phyloP scores from a whole-genome alignment of 2,113 vertebrate genomes.

The Caloenas nicobarica region DNA sequence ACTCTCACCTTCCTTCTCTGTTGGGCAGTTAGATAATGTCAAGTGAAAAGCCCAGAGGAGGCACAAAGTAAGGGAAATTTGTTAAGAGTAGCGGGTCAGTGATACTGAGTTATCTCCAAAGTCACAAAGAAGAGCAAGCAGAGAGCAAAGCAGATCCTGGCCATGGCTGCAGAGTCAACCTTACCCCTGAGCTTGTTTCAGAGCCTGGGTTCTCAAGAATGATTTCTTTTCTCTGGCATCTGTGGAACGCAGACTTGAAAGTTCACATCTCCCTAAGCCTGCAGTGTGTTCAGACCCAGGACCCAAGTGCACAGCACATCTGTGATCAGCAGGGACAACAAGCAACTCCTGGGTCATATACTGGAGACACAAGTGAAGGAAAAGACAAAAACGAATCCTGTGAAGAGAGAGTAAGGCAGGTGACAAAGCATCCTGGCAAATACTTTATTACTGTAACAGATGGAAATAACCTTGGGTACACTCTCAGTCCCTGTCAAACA shows the following conservation, averaged over 20 bases:
- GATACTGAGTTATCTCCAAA: neutral
- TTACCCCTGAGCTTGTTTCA: neutral
- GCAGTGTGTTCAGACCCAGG: neutral
- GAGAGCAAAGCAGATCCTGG: neutral
- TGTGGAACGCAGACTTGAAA: neutral
- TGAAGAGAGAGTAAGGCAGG: neutral
- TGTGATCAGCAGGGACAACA: neutral
- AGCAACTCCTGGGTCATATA: neutral
- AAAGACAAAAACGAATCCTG: neutral
- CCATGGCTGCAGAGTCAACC: neutral
- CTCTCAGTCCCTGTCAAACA: neutral
- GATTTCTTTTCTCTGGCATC: rapidly evolving
- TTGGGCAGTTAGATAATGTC: neutral
- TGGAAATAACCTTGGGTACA: neutral
- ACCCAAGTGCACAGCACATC: rapidly evolving
- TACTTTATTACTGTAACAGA: neutral
- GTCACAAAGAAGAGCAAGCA: neutral
- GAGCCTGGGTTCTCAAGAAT: rapidly evolving
- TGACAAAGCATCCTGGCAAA: neutral
- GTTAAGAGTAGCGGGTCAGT: rapidly evolving
- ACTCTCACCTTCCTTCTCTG: neutral
- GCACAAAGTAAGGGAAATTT: neutral
- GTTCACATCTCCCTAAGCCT: rapidly evolving
- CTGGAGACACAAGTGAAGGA: no score
- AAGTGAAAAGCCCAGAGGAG: neutral